Conservation (phyloP, 2,888 invertebrate genomes). For the Globia sparganii region DNA sequence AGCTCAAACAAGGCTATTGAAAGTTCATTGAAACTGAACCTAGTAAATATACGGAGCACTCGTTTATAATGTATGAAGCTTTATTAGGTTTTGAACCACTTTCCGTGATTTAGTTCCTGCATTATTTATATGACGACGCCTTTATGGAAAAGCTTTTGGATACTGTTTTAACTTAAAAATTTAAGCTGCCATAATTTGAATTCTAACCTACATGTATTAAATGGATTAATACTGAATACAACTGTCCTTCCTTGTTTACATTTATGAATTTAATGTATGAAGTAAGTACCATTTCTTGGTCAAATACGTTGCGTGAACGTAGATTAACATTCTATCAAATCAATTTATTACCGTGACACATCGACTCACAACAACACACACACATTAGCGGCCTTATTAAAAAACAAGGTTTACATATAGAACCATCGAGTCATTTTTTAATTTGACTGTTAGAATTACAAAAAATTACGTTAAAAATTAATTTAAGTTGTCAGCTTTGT, state of each 20-base stretch:
- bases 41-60: conserved; percentile 30
- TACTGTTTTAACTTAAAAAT: not conserved
- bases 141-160: not conserved
- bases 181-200: not conserved
- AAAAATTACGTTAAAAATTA: not conserved
- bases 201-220: not conserved
- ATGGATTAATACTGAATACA: not conserved
- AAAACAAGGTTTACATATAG: not conserved
- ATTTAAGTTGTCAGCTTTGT: not conserved
- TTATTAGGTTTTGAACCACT: conserved; percentile 44
- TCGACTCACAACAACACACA: not conserved
- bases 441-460: not conserved
- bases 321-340: not conserved
- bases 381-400: not conserved
- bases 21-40: conserved; percentile 43
- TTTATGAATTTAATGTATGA: conserved; percentile 3
- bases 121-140: conserved; percentile 26
- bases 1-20: conserved; percentile 36
- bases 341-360: not conserved
- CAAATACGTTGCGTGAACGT: not conserved
- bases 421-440: too few species aligned
- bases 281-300: not conserved
- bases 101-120: conserved; percentile 44
- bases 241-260: not conserved
- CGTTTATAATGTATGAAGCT: conserved; percentile 47